Evolutionary conservation across 2,797 vertebrate species (phyloP).

Genomic region (Takifugu ocellatus): DNA sequence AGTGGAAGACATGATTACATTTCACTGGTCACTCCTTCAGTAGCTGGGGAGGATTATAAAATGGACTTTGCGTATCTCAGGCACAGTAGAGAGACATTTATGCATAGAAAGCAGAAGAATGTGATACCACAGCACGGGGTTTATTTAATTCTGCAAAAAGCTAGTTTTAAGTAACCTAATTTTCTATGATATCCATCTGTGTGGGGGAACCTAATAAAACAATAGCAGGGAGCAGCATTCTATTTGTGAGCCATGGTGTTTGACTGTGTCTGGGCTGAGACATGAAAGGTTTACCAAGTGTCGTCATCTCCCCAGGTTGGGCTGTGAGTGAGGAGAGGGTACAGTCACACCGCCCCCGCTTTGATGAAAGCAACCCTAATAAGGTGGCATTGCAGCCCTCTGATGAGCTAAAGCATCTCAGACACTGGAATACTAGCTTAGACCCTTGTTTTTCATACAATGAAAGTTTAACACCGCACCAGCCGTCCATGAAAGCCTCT

Average conservation of each 20-base stretch:
- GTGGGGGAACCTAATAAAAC: not conserved
- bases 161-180: not conserved
- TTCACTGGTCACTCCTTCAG: too few species aligned
- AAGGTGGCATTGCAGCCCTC: slow-evolving; percentile 17
- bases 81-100: too few species aligned
- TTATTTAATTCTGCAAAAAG: slow-evolving; percentile 21
- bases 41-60: too few species aligned
- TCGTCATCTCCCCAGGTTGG: too few species aligned
- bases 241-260: too few species aligned
- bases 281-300: too few species aligned
- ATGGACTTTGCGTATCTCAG: too few species aligned
- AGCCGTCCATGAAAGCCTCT: slow-evolving; percentile 1
- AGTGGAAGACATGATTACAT: too few species aligned
- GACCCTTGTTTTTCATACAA: slow-evolving; percentile 16
- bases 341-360: not conserved
- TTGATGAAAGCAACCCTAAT: slow-evolving; percentile 8
- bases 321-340: not conserved
- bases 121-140: slow-evolving; percentile 16
- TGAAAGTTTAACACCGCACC: slow-evolving; percentile 7
- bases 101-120: not conserved
- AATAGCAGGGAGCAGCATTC: not conserved
- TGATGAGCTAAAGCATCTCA: slow-evolving; percentile 38
- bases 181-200: not conserved
- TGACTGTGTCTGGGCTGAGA: too few species aligned
- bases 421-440: slow-evolving; percentile 26